These are phyloP conservation scores for Urocynchramus pylzowi DNA, from an alignment of 2,113 vertebrate genomes.

Conservation along the genomic window DNA sequence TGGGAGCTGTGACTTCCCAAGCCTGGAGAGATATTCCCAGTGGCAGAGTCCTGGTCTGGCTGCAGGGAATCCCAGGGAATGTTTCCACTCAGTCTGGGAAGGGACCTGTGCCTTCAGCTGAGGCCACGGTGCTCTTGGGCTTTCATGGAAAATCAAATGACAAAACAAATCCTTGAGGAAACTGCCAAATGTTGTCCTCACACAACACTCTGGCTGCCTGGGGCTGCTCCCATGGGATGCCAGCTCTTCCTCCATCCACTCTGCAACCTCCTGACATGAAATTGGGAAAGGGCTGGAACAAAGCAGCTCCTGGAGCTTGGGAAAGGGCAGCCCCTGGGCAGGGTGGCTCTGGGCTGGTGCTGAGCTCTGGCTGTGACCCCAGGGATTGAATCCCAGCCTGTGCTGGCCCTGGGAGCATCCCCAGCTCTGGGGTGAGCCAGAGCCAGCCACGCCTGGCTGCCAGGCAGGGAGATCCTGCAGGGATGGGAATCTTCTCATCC, in stretches of 20 bases:
- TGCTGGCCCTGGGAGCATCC: neutral
- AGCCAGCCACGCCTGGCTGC: neutral
- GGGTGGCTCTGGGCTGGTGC: neutral
- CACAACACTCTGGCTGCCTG: neutral
- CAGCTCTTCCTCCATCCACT: neutral
- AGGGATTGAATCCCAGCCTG: neutral
- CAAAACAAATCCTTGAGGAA: neutral
- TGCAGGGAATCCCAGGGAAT: neutral
- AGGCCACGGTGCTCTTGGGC: neutral
- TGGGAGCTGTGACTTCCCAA: accelerated
- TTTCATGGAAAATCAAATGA: neutral
- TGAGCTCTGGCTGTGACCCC: neutral
- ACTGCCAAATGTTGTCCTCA: neutral
- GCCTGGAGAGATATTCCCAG: neutral
- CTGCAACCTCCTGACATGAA: neutral
- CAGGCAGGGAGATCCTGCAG: neutral
- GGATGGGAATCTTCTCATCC: neutral
- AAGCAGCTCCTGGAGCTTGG: neutral
- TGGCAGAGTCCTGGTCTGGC: neutral
- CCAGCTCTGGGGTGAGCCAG: neutral
- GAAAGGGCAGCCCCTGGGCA: neutral
- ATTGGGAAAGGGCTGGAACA: neutral
- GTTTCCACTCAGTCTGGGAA: neutral
- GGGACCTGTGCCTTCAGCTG: neutral
- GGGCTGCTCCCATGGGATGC: neutral